These are phyloP conservation scores for Neomonachus schauinslandi DNA, from an alignment of 2,113 vertebrate genomes.

Conservation along the genomic window DNA sequence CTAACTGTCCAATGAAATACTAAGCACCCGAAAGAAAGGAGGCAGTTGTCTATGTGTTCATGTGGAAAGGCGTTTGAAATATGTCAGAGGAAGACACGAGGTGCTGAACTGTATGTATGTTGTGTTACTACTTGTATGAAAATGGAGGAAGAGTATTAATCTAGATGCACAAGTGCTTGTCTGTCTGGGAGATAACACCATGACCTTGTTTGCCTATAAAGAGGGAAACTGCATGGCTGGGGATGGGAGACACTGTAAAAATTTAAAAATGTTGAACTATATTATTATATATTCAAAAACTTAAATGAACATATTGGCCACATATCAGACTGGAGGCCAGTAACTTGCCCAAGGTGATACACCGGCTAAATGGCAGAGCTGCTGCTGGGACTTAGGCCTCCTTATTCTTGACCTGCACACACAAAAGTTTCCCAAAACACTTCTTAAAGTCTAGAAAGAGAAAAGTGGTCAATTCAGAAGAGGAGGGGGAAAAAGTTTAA, in stretches of 20 bases:
- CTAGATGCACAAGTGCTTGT: background rate
- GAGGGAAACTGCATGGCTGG: background rate
- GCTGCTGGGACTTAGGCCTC: background rate
- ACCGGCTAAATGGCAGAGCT: background rate
- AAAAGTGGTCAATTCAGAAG: background rate
- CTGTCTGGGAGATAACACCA: background rate
- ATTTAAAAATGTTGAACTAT: background rate
- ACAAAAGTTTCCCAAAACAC: background rate
- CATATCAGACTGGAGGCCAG: too few relatives aligned
- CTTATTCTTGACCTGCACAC: background rate
- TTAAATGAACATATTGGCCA: background rate
- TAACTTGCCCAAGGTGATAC: background rate
- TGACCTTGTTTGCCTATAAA: background rate
- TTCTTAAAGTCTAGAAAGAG: background rate
- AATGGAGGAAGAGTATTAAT: background rate
- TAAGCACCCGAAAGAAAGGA: background rate
- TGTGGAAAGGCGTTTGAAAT: background rate
- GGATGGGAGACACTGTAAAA: background rate
- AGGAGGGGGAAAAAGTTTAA: background rate
- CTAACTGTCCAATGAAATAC: background rate
- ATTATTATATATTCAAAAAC: background rate
- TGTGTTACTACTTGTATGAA: background rate
- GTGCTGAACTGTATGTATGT: background rate
- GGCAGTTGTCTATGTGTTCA: background rate
- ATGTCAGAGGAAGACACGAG: too few relatives aligned